Conservation (phyloP, 2,888 invertebrate species). For the Acleris emargana region DNA sequence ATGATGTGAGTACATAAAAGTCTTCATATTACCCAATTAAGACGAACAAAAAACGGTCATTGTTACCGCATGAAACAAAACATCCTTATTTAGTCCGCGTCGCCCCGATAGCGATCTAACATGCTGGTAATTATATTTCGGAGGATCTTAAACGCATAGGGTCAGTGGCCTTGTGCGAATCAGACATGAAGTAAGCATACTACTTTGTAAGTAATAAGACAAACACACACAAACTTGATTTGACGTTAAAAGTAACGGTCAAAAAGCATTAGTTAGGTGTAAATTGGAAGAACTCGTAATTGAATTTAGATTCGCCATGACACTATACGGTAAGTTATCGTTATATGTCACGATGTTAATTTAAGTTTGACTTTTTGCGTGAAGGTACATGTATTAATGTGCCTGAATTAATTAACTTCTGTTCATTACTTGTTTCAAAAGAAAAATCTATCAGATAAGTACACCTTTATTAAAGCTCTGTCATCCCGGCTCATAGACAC, state of each 20-base stretch:
- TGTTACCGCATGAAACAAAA: conserved; percentile 59
- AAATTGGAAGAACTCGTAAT: not conserved
- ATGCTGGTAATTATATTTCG: conserved; percentile 64
- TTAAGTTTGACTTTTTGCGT: too few species aligned
- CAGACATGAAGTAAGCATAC: conserved; percentile 33
- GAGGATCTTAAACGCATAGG: conserved; percentile 53
- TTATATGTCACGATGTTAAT: not conserved
- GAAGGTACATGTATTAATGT: too few species aligned
- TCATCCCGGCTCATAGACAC: too few species aligned
- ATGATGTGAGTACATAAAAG: conserved; percentile 5
- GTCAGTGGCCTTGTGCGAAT: conserved; percentile 49
- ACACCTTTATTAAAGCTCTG: too few species aligned
- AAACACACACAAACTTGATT: conserved; percentile 16
- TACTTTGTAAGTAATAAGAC: conserved; percentile 19
- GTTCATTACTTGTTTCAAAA: too few species aligned
- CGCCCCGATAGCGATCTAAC: conserved; percentile 62
- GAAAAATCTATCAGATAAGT: too few species aligned
- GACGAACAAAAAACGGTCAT: conserved; percentile 53
- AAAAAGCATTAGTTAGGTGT: conserved; percentile 3
- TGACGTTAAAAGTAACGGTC: conserved; percentile 18
- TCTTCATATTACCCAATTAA: conserved; percentile 52
- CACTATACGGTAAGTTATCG: not conserved
- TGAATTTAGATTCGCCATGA: not conserved
- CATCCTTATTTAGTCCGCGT: conserved; percentile 64
- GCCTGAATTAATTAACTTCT: too few species aligned